Conservation (phyloP, 1,140 invertebrate genomes). For the Globodera ellingtonae region DNA sequence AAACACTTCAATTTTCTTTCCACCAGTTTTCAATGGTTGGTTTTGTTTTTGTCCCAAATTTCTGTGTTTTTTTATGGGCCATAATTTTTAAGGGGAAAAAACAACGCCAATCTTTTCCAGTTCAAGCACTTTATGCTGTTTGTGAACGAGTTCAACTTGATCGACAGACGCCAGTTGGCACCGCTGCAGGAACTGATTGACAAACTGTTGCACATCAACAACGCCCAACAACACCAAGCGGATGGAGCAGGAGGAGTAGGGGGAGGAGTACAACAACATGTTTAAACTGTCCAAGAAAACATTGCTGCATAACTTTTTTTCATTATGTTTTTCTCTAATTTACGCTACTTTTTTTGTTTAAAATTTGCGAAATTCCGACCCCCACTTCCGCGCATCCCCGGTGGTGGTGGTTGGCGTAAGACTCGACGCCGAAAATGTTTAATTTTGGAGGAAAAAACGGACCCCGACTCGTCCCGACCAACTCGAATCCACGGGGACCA, state of each 20-base stretch:
- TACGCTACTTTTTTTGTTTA: too few species aligned
- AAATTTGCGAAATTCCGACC: too few species aligned
- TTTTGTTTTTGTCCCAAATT: too few species aligned
- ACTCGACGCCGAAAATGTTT: too few species aligned
- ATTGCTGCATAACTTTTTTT: constrained; percentile 4
- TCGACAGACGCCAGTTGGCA: constrained; percentile 69
- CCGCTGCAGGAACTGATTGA: constrained; percentile 51
- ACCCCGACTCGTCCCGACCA: too few species aligned
- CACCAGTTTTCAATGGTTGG: too few species aligned
- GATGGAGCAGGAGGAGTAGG: not conserved
- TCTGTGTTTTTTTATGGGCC: too few species aligned
- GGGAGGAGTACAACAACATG: not conserved
- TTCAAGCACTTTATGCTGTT: constrained; percentile 99
- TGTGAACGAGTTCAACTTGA: constrained; percentile 95
- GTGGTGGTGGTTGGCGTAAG: too few species aligned
- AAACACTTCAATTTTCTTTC: not conserved
- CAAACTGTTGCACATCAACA: constrained; percentile 36
- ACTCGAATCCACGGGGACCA: too few species aligned
- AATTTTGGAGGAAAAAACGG: too few species aligned
- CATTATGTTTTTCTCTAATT: not conserved
- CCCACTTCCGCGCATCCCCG: too few species aligned
- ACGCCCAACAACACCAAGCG: not conserved
- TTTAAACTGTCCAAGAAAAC: not conserved
- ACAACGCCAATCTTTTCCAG: constrained; percentile 68
- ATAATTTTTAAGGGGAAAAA: too few species aligned